Evolutionary conservation across 2,888 invertebrate species (phyloP), one percentile per base, ranked within the genome.

Genomic region (Heliconius ethilla): DNA sequence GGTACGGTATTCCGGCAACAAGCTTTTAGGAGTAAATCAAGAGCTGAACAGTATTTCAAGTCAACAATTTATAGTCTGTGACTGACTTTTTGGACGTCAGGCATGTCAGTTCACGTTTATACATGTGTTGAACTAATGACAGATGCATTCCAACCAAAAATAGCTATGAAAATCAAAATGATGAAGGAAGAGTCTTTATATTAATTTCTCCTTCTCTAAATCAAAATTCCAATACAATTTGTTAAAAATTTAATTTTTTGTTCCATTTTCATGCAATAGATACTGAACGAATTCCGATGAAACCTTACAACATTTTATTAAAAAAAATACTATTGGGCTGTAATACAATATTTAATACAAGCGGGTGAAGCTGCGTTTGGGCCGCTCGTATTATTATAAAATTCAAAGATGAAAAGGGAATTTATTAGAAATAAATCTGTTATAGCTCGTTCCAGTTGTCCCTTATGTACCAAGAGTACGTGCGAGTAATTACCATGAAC

Each of bases 1-100:
- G 63, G 37, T 67, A 22, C 67, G 10, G 10, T 22, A 15, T 0
- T 67, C 37, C 13, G 37, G 11, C 33, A 22, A 37, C 66, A 37
- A 40, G 67, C 67, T 67, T 67, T 67, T 40, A 37, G 37, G 25
- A 69, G 69, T 69, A 69, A 40, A 69, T 69, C 40, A 69, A 45
- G 37, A 67, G 25, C 37, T 25, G 40, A 45, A 45, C 40, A 69
- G 25, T 69, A 69, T 69, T 69, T 69, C 69, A 40, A 69, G 40
- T 45, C 69, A 69, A 69, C 25, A 45, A 45, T 69, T 69, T 69
- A 45, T 69, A 25, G 40, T 15, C 40, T 13, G 67, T 40, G n/a
- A 69, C 69, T 69, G 69, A 69, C 69, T 25, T 40, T 67, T 69
- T 18, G 69, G 40, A 69, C 25, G 69, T 40, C 69, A 69, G 69